A percentile compares a stretch with the other conserved stretches of the same genome.
Conservation (phyloP, 2,888 invertebrate genomes). For the Aleiodes leptofemur region DNA sequence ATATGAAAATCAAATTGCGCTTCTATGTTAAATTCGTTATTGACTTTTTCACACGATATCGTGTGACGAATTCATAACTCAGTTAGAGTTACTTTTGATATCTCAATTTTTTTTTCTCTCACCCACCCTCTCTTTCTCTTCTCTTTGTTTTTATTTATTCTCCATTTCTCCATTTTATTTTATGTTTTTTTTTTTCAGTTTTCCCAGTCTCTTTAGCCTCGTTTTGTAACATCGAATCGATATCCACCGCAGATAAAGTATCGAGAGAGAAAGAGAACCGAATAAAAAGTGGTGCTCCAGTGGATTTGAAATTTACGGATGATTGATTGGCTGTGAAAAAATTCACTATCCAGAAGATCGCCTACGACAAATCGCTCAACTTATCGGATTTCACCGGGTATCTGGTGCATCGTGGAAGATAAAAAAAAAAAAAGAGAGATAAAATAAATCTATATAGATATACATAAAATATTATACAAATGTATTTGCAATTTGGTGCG, state of each 20-base stretch:
- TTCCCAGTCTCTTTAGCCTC: neutral
- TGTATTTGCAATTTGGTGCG: slow-evolving; percentile 13
- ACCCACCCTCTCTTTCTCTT: slow-evolving; percentile 5
- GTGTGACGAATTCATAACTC: slow-evolving; percentile 15
- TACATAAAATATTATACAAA: slow-evolving; percentile 12
- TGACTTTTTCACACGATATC: slow-evolving; percentile 12
- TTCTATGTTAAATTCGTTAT: slow-evolving; percentile 21
- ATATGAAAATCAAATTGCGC: slow-evolving; percentile 13
- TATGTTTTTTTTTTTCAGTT: neutral
- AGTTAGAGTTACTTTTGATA: slow-evolving; percentile 27
- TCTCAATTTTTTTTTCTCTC: slow-evolving; percentile 32
- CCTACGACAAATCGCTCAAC: slow-evolving; percentile 45
- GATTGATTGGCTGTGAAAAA: slow-evolving; percentile 14
- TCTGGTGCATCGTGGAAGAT: too few relatives aligned
- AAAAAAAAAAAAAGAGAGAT: neutral
- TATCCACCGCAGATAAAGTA: slow-evolving; percentile 21
- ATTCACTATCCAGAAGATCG: slow-evolving; percentile 32
- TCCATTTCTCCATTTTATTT: neutral
- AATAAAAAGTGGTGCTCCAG: slow-evolving; percentile 22
- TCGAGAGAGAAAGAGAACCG: neutral
- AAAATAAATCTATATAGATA: neutral
- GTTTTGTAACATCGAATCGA: slow-evolving; percentile 22
- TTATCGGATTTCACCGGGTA: slow-evolving; percentile 37
- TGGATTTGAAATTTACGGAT: slow-evolving; percentile 25
- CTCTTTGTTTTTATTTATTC: slow-evolving; percentile 9